These are phyloP conservation scores for Hylia prasina DNA, from an alignment of 2,113 vertebrate species.

Conservation along the genomic window DNA sequence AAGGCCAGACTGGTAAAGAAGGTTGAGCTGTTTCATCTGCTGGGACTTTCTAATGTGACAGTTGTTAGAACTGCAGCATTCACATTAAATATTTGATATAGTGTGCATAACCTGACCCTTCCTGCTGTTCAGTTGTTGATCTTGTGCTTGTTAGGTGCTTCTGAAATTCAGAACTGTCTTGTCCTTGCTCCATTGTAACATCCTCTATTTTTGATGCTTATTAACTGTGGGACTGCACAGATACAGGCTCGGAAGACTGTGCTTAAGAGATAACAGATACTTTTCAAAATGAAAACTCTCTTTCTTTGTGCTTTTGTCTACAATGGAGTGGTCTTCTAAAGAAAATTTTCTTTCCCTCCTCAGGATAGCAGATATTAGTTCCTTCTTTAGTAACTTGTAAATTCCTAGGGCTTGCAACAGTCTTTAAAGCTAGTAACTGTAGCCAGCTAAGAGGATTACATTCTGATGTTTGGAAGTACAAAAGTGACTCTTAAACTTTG, in stretches of 20 bases:
- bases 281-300: neutral
- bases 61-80: neutral
- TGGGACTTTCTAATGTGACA: neutral
- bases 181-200: rapidly evolving
- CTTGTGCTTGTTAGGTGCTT: neutral
- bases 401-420: neutral
- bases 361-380: neutral
- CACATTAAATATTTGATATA: neutral
- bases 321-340: neutral
- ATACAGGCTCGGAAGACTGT: neutral
- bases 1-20: neutral
- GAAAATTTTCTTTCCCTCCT: neutral
- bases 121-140: neutral
- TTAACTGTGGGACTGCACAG: neutral
- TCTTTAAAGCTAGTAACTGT: neutral
- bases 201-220: neutral
- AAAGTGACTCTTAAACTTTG: neutral
- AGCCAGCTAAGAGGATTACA: neutral
- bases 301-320: neutral
- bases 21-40: neutral
- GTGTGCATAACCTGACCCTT: neutral
- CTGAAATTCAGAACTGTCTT: neutral
- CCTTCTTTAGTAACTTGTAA: neutral
- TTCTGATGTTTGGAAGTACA: neutral
- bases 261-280: neutral